Evolutionary conservation across 2,797 vertebrate species (phyloP).

Genomic region (Centropyge bicolor): DNA sequence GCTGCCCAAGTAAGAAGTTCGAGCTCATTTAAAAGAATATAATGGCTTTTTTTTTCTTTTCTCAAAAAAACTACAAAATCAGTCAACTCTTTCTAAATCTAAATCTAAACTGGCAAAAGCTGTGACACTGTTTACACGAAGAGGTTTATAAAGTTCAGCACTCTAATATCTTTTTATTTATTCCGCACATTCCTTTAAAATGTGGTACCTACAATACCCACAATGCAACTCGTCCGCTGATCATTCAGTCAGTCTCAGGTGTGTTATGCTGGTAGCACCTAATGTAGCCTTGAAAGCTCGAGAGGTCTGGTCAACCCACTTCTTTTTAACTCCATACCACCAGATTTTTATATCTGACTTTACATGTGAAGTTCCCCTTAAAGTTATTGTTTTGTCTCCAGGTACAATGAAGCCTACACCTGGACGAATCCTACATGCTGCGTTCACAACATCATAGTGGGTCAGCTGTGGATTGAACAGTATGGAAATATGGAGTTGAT

Average conservation of each 20-base stretch:
- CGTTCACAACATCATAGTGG: slow-evolving; percentile 98
- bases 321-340: background rate
- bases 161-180: background rate
- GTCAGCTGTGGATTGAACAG: slow-evolving; percentile 98
- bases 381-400: slow-evolving; percentile 60
- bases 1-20: slow-evolving; percentile 90
- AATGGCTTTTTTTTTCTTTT: no score
- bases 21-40: no score
- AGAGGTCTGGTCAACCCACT: background rate
- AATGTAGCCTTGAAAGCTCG: background rate
- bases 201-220: background rate
- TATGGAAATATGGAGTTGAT: slow-evolving; percentile 95
- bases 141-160: no score
- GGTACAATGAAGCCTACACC: slow-evolving; percentile 94
- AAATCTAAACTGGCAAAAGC: no score
- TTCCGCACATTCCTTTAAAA: background rate
- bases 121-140: no score
- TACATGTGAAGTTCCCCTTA: background rate
- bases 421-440: slow-evolving; percentile 99
- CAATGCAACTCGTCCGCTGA: background rate
- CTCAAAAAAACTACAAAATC: no score
- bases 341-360: background rate
- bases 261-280: background rate
- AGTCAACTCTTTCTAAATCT: no score
- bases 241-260: background rate